Percentiles rank a stretch among this genome's conserved stretches.
These are phyloP conservation scores for Apeira syringaria DNA, from an alignment of 2,888 invertebrate genomes.

Conservation along the genomic window DNA sequence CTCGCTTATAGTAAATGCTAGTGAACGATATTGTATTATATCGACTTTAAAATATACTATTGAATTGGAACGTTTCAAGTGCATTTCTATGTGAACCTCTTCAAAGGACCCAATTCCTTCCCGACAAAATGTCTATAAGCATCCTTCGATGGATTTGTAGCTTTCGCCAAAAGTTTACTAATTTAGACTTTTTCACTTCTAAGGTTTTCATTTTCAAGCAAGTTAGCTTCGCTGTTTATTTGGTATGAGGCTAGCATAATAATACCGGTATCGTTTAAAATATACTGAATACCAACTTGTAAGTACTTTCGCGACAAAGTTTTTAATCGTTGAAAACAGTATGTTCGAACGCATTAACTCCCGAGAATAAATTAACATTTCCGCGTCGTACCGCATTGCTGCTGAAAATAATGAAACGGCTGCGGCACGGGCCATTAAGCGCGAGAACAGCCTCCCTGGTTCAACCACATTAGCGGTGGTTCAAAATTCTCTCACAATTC, in stretches of 20 bases:
- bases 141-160: background rate
- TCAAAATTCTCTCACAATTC: slow-evolving; percentile 47
- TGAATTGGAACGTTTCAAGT: too few relatives aligned
- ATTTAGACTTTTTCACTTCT: slow-evolving; percentile 17
- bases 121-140: background rate
- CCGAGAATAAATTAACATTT: slow-evolving; percentile 41
- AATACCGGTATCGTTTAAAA: too few relatives aligned
- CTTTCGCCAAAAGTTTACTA: slow-evolving; percentile 15
- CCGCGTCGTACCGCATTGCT: slow-evolving; percentile 41
- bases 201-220: too few relatives aligned
- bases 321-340: slow-evolving; percentile 50
- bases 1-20: too few relatives aligned
- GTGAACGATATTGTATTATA: too few relatives aligned
- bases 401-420: slow-evolving; percentile 58
- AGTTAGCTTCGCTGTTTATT: too few relatives aligned
- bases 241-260: too few relatives aligned
- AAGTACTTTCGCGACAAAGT: slow-evolving; percentile 1
- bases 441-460: slow-evolving; percentile 55
- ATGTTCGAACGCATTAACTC: slow-evolving; percentile 35
- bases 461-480: slow-evolving; percentile 59
- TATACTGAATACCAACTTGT: too few relatives aligned
- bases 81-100: background rate
- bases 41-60: background rate
- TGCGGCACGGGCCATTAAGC: slow-evolving; percentile 56
- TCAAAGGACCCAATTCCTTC: background rate